Conservation (phyloP, 2,888 invertebrate genomes). For the Sphecodes monilicornis region DNA sequence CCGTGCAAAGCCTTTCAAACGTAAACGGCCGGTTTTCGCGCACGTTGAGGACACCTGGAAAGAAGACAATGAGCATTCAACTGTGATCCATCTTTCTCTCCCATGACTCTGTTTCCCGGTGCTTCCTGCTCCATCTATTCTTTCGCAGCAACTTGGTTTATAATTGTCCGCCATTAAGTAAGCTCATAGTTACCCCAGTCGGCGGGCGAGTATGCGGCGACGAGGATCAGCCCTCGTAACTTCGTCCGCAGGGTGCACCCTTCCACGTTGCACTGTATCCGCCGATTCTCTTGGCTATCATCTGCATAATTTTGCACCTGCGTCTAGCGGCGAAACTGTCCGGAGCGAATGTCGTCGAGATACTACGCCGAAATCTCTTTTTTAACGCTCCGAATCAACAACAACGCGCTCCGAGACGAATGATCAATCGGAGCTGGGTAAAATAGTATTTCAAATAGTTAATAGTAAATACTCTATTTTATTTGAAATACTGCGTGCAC, state of each 20-base stretch:
- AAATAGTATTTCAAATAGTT: too few relatives aligned
- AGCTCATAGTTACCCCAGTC: slow-evolving; percentile 53
- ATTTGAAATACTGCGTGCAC: too few relatives aligned
- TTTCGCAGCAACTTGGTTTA: slow-evolving; percentile 59
- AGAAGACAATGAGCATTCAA: slow-evolving; percentile 65
- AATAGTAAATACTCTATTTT: not conserved
- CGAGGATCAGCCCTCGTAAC: slow-evolving; percentile 62
- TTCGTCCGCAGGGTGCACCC: slow-evolving; percentile 55
- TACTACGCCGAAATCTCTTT: not conserved
- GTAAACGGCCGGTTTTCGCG: slow-evolving; percentile 44
- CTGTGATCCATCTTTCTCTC: slow-evolving; percentile 57
- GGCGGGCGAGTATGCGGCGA: slow-evolving; percentile 26
- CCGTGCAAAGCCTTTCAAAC: slow-evolving; percentile 18
- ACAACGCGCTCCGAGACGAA: not conserved
- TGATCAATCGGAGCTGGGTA: not conserved
- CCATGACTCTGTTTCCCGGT: slow-evolving; percentile 42
- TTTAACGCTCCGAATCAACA: not conserved
- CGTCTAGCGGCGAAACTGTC: not conserved
- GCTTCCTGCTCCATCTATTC: slow-evolving; percentile 47
- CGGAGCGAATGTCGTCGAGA: slow-evolving; percentile 14
- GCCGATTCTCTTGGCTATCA: slow-evolving; percentile 38
- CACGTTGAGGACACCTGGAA: slow-evolving; percentile 35
- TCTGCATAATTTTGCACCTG: slow-evolving; percentile 58
- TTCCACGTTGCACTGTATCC: not conserved
- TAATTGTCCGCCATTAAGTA: slow-evolving; percentile 75